Conservation (phyloP, 2,888 invertebrate species). For the Lasioglossum pauxillum region DNA sequence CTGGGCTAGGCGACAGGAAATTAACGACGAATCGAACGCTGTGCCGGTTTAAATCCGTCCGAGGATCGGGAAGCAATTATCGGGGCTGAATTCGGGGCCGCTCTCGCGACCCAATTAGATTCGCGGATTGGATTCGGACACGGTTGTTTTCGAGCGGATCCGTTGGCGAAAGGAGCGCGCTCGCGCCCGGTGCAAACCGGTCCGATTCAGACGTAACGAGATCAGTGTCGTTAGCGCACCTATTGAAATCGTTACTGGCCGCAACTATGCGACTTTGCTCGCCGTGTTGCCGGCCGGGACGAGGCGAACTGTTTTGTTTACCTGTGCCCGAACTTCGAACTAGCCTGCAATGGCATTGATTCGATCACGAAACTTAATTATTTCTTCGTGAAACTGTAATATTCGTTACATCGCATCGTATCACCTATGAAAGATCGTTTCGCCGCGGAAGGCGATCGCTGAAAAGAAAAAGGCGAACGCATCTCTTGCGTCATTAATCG, state of each 20-base stretch:
- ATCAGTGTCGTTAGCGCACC: conserved; percentile 15
- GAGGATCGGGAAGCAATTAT: conserved; percentile 51
- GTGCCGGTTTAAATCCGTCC: conserved; percentile 60
- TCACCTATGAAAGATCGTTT: neutral
- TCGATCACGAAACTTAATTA: neutral
- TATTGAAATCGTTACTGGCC: neutral
- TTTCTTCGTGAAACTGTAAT: neutral
- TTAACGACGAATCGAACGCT: conserved; percentile 62
- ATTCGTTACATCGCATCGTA: neutral
- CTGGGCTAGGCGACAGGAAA: conserved; percentile 51
- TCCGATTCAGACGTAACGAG: conserved; percentile 13
- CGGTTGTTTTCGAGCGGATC: conserved; percentile 22
- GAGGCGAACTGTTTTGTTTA: neutral
- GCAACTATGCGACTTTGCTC: neutral
- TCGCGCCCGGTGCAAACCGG: neutral
- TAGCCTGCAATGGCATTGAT: neutral
- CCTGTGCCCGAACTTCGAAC: neutral
- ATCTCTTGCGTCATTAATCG: conserved; percentile 28
- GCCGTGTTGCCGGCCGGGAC: neutral
- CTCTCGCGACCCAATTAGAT: conserved; percentile 46
- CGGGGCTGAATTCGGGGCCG: conserved; percentile 27
- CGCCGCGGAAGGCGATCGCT: neutral
- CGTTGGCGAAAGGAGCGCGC: neutral
- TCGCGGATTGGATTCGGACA: conserved; percentile 4
- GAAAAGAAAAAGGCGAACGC: neutral